Percentiles rank a stretch among this genome's conserved stretches.
These are phyloP conservation scores for Paralichthys olivaceus DNA, from an alignment of 2,113 vertebrate genomes.

Conservation along the genomic window DNA sequence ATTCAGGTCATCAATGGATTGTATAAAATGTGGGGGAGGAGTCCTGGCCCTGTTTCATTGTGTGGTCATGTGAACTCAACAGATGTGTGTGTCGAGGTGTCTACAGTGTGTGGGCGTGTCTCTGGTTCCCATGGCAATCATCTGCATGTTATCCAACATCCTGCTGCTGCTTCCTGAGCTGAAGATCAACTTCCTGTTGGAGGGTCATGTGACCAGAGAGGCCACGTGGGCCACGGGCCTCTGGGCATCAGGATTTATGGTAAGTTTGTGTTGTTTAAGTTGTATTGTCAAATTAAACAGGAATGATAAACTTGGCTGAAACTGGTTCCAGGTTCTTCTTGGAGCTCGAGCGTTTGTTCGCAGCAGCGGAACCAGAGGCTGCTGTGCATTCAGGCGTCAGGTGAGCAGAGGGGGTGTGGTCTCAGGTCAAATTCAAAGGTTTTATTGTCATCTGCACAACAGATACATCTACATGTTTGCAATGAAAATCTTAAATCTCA, in stretches of 20 bases:
- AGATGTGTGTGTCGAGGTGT: constrained; percentile 86
- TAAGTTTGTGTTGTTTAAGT: constrained; percentile 40
- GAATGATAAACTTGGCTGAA: background rate
- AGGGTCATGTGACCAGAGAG: constrained; percentile 83
- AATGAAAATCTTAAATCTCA: no score
- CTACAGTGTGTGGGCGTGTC: constrained; percentile 79
- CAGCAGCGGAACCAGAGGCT: constrained; percentile 66
- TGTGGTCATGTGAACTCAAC: background rate
- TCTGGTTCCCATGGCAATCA: constrained; percentile 80
- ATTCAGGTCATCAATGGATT: no score
- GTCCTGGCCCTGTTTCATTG: background rate
- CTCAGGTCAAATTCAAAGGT: no score
- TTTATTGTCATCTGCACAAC: no score
- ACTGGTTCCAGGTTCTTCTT: constrained; percentile 67
- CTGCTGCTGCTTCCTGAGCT: constrained; percentile 86
- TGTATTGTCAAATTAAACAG: no score
- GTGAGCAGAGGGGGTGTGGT: constrained; percentile 47
- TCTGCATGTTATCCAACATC: constrained; percentile 83
- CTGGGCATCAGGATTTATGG: constrained; percentile 85
- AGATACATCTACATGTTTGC: no score
- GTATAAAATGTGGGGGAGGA: background rate
- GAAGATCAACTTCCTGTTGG: constrained; percentile 74
- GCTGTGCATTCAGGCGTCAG: constrained; percentile 76
- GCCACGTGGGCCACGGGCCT: constrained; percentile 85
- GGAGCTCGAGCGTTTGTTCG: constrained; percentile 65